Base-by-base conservation (phyloP, 1,140 invertebrate genomes). In the Himalopsyche phryganea region DNA sequence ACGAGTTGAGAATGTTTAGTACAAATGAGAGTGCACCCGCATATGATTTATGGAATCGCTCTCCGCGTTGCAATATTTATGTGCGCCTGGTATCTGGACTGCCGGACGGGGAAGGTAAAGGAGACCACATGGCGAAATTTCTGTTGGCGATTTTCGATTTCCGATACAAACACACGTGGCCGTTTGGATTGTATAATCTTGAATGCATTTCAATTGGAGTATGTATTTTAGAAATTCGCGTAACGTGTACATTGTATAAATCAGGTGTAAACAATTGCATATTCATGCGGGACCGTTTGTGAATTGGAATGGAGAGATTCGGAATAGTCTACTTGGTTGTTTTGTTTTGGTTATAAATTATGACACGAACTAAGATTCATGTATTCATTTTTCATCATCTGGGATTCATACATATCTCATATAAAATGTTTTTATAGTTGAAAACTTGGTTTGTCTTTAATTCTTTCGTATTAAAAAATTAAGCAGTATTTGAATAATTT, bases 51-150 rank as follows among this genome's bases (percentile, higher is more conserved):
- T 33, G 20, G 28, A 20, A 5, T 11, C 3, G 47, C 11, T 33
- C 15, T 23, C 18, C 6, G 14, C 20, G 47, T 33, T 50, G 47
- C 28, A 50, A 50, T 50, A 50, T 50, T 50, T 50, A 50, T 50
- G 47, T 18, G 13, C 40, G 3, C 35, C n/a, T 6, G 15, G 44
- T 20, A 2, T 14, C 13, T 20, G 14, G 13, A 2, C 19, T 3
- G 47, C 23, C 20, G 47, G 14, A 33, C 14, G 47, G 20, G 14
- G 6, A n/a, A 20, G 45, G 15, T 33, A 32, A 13, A 20, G 47
- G 32, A 18, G 47, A 47, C 44, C 13, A 47, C 40, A 13, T 13
- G 40, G 13, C 15, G 13, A 50, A 14, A 33, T 50, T 20, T 50
- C 14, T 13, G 14, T 14, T 9, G 6, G 35, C n/a, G 11, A 6